Base-by-base conservation (phyloP, 2,888 invertebrate species). In the Liposcelis brunnea region DNA sequence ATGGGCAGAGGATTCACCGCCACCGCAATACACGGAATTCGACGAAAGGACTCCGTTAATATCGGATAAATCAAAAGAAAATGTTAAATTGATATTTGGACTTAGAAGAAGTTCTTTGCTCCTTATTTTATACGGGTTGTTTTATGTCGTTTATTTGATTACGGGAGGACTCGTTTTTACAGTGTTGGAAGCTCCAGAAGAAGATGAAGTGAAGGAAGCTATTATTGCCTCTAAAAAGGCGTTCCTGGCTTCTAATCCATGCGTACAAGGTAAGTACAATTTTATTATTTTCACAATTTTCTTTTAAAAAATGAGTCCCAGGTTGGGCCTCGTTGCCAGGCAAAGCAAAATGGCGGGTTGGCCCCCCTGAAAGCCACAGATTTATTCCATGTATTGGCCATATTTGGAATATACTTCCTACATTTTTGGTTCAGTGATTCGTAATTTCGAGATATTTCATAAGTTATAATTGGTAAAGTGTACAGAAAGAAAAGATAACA, bases 161-260 rank as follows among this genome's bases (percentile, higher is more conserved):
- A 63, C 74, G 46, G 83, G 83, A 1, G 78, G 78, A 0, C 53
- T 74, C 48, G 69, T 79, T 43, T 83, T 83, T 59, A 70, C 72
- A 32, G 64, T 70, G 11, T 59, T 82, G 49, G 84, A 84, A 60
- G 65, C 69, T 1, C 77, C 78, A 0, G 53, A 68, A 48, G 80
- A 81, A 57, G 63, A 68, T 44, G 64, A 68, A 36, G 63, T 72
- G 31, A 64, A 70, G 35, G 55, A 66, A 26, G 64, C 67, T 33
- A 60, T 78, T 14, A 63, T 68, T 31, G 59, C 64, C 10, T 65
- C 69, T 4, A 69, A 74, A 50, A 63, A 65, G 40, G 64, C 65
- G 33, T 81, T 81, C 56, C 57, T 73, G 53, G 49, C 58, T 8
- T 65, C 68, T 50, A 67, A 78, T 63, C 73, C 75, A 0, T 68